Base-by-base conservation (phyloP, 2,113 vertebrate species). In the Podarcis cretensis region DNA sequence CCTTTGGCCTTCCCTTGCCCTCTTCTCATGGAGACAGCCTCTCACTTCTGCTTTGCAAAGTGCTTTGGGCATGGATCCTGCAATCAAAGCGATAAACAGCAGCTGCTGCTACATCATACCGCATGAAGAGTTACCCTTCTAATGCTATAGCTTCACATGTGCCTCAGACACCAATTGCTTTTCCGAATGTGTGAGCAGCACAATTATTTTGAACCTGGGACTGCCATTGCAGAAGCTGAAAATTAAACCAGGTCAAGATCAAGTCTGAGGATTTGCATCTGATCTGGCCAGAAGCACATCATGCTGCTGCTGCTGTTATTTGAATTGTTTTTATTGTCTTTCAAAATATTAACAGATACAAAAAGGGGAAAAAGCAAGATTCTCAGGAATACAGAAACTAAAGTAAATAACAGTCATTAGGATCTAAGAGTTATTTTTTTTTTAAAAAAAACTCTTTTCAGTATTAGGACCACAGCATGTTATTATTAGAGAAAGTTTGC, bases 81-180 rank as follows among this genome's bases (percentile, higher is more conserved):
- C 79, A 57, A n/a, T 87, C 35, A 21, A 87, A 87, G 35, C 74
- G 78, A 81, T 81, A 87, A 81, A 74, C 40, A 69, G 37, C n/a
- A 37, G 40, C 30, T 79, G 40, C n/a, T 48, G 68, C 35, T 81
- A 14, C 25, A 69, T 14, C 27, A 81, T 73, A 37, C 78, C 43
- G 16, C 48, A 4, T 10, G 69, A 73, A 87, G 27, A 77, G 63
- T 78, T 48, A 81, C n/a, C 5, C 8, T 40, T 59, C 9, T 40
- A 81, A 63, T 27, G 18, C 59, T 73, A 81, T 87, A 40, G 66
- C 68, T 74, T 81, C 68, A 74, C 68, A 14, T 43, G 68, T 23
- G 32, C 12, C 59, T 40, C 78, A 63, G 78, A 27, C 35, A 87
- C n/a, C 77, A 81, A 20, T 54, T 73, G 23, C 48, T 71, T 69